These are phyloP conservation scores for Leistus spinibarbis DNA, from an alignment of 2,888 invertebrate species.

Conservation along the genomic window DNA sequence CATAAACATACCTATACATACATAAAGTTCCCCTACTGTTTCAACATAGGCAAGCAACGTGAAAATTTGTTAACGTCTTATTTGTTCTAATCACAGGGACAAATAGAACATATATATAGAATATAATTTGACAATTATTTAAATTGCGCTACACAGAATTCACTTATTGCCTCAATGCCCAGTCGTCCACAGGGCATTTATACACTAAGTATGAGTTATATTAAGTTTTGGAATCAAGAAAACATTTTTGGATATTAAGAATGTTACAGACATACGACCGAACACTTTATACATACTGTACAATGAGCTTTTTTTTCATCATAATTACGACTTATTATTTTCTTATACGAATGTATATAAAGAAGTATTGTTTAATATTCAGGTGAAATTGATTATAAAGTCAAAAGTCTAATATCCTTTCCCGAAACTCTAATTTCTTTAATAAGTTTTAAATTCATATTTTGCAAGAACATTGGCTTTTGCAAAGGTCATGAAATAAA, in stretches of 20 bases:
- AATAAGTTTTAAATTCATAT: background rate
- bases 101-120: too few species aligned
- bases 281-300: too few species aligned
- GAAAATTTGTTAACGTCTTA: background rate
- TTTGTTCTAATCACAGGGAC: background rate
- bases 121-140: background rate
- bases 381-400: background rate
- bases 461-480: background rate
- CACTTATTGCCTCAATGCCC: too few species aligned
- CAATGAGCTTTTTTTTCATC: too few species aligned
- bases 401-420: too few species aligned
- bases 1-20: background rate
- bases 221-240: too few species aligned
- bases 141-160: too few species aligned
- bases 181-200: too few species aligned
- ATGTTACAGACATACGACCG: too few species aligned
- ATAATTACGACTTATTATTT: background rate
- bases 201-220: too few species aligned
- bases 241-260: too few species aligned
- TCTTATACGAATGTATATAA: background rate
- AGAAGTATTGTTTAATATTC: background rate
- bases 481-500: background rate
- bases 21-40: background rate
- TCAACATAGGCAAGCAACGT: background rate
- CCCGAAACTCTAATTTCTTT: background rate